These are phyloP conservation scores for Oligia strigilis DNA, from an alignment of 2,888 invertebrate genomes.

Conservation along the genomic window DNA sequence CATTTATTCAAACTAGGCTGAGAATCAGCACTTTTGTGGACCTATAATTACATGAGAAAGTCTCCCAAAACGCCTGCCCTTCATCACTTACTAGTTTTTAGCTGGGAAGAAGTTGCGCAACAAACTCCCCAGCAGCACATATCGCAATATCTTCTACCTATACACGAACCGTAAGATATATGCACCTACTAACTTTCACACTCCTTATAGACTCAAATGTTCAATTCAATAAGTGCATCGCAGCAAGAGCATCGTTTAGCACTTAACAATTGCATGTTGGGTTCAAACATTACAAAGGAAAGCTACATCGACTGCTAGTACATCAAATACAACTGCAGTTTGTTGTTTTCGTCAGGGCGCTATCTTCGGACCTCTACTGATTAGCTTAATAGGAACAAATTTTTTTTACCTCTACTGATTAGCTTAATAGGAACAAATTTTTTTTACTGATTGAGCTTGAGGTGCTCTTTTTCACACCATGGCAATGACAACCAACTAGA, in stretches of 20 bases:
- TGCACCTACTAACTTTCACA: not conserved
- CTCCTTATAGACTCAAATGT: not conserved
- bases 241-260: slow-evolving; percentile 33
- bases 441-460: not conserved
- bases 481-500: not conserved
- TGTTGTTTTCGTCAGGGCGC: slow-evolving; percentile 3
- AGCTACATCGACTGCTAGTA: not conserved
- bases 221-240: slow-evolving; percentile 5
- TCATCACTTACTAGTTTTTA: no score
- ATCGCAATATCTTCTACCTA: not conserved
- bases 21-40: no score
- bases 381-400: not conserved
- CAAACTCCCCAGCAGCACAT: no score
- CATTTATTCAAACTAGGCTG: no score
- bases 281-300: slow-evolving; percentile 34
- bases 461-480: no score
- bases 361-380: slow-evolving; percentile 10
- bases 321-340: not conserved
- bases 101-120: no score
- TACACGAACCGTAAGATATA: not conserved
- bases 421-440: not conserved
- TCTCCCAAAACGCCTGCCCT: no score
- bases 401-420: not conserved
- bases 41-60: no score
- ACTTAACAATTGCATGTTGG: slow-evolving; percentile 42